These are phyloP conservation scores for Etia nguti DNA, from an alignment of 2,113 vertebrate genomes.

Conservation along the genomic window DNA sequence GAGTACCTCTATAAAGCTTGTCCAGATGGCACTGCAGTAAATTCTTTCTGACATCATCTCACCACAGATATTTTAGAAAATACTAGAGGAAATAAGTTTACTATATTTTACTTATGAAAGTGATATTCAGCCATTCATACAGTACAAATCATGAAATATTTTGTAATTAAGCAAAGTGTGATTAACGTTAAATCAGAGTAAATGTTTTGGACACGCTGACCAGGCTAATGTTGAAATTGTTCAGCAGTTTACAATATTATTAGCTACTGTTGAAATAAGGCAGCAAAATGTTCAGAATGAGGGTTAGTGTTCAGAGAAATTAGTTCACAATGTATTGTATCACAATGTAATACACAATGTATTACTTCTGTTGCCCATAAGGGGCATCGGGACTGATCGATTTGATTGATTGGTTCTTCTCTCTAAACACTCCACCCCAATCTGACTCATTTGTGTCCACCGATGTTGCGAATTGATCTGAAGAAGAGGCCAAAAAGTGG, in stretches of 20 bases:
- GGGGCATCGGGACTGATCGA: neutral
- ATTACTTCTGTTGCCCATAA: neutral
- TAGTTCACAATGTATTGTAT: neutral
- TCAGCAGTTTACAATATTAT: neutral
- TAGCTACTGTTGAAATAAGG: neutral
- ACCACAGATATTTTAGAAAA: neutral
- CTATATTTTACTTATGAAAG: neutral
- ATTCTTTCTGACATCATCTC: neutral
- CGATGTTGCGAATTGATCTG: neutral
- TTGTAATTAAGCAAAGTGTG: neutral
- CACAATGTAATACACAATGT: neutral
- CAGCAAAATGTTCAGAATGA: neutral
- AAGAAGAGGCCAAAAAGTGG: neutral
- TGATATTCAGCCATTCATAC: neutral
- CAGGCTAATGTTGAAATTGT: neutral
- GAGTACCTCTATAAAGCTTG: neutral
- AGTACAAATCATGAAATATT: neutral
- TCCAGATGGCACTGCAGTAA: neutral
- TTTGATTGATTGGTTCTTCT: neutral
- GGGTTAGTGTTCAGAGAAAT: neutral
- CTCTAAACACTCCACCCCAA: neutral
- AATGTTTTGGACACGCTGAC: neutral
- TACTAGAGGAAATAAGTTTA: neutral
- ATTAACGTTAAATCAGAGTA: neutral
- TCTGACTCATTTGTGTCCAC: neutral